Evolutionary conservation across 2,888 invertebrate species (phyloP).

Genomic region (Drosophila parthenogenetica): DNA sequence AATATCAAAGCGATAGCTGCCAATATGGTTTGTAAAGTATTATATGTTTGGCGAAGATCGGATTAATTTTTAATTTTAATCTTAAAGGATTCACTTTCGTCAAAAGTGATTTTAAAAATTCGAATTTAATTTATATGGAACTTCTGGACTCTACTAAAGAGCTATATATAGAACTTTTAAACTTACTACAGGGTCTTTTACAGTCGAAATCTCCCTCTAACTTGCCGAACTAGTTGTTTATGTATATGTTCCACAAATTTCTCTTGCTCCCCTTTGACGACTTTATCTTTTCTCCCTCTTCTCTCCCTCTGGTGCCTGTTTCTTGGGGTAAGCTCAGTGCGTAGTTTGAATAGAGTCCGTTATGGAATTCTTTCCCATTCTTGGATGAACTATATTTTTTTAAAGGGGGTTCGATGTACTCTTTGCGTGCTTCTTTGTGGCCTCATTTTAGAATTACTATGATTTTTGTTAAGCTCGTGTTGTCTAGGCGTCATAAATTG

Average conservation of each 20-base stretch:
- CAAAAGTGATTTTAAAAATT: no score
- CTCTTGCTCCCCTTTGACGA: slow-evolving; percentile 57
- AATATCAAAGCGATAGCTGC: no score
- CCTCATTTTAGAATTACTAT: slow-evolving; percentile 66
- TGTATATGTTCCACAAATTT: slow-evolving; percentile 39
- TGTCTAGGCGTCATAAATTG: slow-evolving; percentile 72
- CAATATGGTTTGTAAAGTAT: no score
- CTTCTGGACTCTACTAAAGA: no score
- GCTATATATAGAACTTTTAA: no score
- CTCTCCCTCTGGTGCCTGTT: neutral
- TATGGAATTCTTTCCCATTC: slow-evolving; percentile 53
- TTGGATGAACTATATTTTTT: slow-evolving; percentile 31
- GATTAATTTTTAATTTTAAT: no score
- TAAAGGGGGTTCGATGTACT: slow-evolving; percentile 64
- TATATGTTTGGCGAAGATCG: no score
- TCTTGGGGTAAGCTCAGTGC: slow-evolving; percentile 54
- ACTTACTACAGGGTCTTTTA: neutral
- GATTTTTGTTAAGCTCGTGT: slow-evolving; percentile 31
- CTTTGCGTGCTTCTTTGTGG: slow-evolving; percentile 47
- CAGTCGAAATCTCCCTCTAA: neutral
- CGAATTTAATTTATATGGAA: no score
- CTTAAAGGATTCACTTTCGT: no score
- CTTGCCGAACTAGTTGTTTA: neutral
- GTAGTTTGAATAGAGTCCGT: slow-evolving; percentile 47
- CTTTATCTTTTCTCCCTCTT: slow-evolving; percentile 24